phyloP scores from a whole-genome alignment of 1,140 invertebrate genomes.

The Cherax quadricarinatus region DNA sequence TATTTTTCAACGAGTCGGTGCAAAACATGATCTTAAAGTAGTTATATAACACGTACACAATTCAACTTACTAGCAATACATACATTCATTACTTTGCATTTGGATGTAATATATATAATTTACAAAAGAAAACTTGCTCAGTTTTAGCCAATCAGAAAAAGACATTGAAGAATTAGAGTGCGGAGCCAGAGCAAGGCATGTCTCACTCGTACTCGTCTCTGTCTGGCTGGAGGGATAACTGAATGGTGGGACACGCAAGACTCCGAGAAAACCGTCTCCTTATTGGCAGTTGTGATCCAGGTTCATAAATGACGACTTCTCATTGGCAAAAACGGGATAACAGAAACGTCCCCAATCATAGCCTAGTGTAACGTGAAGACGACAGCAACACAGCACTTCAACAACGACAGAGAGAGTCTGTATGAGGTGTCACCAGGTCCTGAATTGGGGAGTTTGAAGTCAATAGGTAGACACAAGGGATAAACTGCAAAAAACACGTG shows the following conservation, averaged over 20 bases:
- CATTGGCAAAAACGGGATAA: constrained; percentile 55
- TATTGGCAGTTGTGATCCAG: constrained; percentile 43
- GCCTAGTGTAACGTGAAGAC: not conserved
- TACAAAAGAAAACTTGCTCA: constrained; percentile 43
- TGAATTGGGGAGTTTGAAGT: not conserved
- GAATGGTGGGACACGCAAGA: constrained; percentile 63
- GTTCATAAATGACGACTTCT: constrained; percentile 41
- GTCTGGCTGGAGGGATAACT: constrained; percentile 59
- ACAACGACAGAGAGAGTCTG: not conserved
- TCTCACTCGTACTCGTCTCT: constrained; percentile 66
- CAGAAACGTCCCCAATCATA: constrained; percentile 8
- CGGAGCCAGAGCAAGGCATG: constrained; percentile 59
- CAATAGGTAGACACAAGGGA: constrained; percentile 7
- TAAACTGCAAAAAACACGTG: constrained; percentile 37
- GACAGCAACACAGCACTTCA: not conserved
- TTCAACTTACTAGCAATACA: constrained; percentile 62
- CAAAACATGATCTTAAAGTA: constrained; percentile 65
- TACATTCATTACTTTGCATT: constrained; percentile 64
- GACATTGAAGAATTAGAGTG: constrained; percentile 12
- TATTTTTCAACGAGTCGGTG: constrained; percentile 62
- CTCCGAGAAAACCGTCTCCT: constrained; percentile 57
- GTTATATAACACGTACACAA: constrained; percentile 65
- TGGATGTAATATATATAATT: constrained; percentile 48
- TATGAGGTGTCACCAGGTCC: not conserved
- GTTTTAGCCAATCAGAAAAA: constrained; percentile 65